phyloP scores from a whole-genome alignment of 1,140 invertebrate genomes.

The Drosophila tani region DNA sequence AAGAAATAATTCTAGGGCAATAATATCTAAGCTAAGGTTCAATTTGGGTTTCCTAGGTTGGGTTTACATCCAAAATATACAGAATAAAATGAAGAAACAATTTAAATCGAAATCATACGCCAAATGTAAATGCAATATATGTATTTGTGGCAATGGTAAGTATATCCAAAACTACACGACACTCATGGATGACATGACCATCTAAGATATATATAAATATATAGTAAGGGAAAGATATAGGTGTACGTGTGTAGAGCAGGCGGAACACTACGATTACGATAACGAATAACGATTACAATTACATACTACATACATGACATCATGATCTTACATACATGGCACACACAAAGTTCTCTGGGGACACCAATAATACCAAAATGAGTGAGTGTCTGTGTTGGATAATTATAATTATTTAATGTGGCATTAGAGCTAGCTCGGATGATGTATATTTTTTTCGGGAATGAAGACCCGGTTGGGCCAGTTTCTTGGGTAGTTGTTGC shows the following conservation, averaged over 20 bases:
- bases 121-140: conserved; percentile 28
- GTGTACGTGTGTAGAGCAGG: conserved; percentile 8
- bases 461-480: neutral
- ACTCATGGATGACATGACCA: conserved; percentile 5
- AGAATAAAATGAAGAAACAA: conserved; percentile 16
- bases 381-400: conserved; percentile 4
- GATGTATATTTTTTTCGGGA: neutral
- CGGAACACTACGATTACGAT: conserved; percentile 13
- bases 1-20: conserved; percentile 5
- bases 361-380: conserved; percentile 21
- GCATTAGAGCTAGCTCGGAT: conserved; percentile 30
- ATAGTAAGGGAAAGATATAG: conserved; percentile 1
- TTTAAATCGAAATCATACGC: conserved; percentile 5
- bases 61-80: conserved; percentile 13
- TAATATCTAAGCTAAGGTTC: neutral
- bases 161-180: conserved; percentile 12
- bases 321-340: conserved; percentile 54
- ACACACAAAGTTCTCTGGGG: conserved; percentile 25
- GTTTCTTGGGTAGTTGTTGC: conserved; percentile 7
- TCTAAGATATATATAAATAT: neutral
- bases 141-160: conserved; percentile 2
- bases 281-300: conserved; percentile 13
- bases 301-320: conserved; percentile 54
- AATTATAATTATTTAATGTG: neutral
- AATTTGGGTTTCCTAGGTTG: conserved; percentile 8